Evolutionary conservation across 2,888 invertebrate genomes (phyloP).

Genomic region (Netelia melanura): DNA sequence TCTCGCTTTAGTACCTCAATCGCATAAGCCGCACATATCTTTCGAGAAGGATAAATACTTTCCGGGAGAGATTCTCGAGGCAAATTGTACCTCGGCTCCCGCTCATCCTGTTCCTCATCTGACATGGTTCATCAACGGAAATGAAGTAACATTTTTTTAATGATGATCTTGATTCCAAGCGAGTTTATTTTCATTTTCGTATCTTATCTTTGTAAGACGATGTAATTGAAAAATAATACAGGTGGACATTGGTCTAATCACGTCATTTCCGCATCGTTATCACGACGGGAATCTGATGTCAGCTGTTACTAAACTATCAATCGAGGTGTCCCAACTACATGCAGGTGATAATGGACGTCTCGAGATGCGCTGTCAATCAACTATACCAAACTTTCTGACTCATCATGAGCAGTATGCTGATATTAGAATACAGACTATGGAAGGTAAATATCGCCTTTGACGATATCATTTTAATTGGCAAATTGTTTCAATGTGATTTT

Average conservation of each 20-base stretch:
- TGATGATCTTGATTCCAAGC: neutral
- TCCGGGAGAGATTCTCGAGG: conserved; percentile 89
- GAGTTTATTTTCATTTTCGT: neutral
- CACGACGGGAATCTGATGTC: conserved; percentile 79
- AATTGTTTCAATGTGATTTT: neutral
- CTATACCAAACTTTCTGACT: conserved; percentile 91
- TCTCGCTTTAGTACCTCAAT: conserved; percentile 87
- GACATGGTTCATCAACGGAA: conserved; percentile 92
- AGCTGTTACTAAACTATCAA: conserved; percentile 90
- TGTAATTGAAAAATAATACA: conserved; percentile 58
- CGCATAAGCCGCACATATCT: conserved; percentile 89
- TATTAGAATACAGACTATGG: conserved; percentile 90
- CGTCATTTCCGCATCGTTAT: conserved; percentile 77
- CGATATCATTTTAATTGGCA: neutral
- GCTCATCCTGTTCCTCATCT: conserved; percentile 91
- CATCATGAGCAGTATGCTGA: conserved; percentile 91
- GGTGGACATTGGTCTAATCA: conserved; percentile 79
- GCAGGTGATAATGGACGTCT: conserved; percentile 90
- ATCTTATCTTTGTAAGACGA: neutral
- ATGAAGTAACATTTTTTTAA: conserved; percentile 86
- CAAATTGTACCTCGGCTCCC: conserved; percentile 91
- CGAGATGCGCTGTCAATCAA: conserved; percentile 91
- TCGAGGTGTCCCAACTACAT: conserved; percentile 90
- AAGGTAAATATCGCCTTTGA: conserved; percentile 87
- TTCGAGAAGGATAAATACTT: conserved; percentile 89